Evolutionary conservation across 2,888 invertebrate genomes (phyloP).

Genomic region (Aproaerema taeniolella): DNA sequence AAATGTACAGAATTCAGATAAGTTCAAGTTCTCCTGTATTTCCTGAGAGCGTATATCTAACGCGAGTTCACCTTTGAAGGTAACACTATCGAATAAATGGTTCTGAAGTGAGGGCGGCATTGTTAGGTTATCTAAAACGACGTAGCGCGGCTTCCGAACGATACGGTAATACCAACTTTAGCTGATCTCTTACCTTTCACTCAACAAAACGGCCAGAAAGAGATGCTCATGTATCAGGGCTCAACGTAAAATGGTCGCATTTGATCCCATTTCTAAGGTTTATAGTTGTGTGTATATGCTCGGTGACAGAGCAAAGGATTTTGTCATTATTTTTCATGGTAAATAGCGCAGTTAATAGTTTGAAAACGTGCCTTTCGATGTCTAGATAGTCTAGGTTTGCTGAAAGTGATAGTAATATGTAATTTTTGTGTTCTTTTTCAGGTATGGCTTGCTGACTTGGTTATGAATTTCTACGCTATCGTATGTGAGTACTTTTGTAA

Average conservation of each 20-base stretch:
- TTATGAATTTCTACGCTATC: no score
- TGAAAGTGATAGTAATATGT: no score
- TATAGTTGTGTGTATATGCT: slow-evolving; percentile 12
- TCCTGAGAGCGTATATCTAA: slow-evolving; percentile 11
- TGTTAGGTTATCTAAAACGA: slow-evolving; percentile 61
- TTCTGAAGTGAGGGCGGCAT: slow-evolving; percentile 53
- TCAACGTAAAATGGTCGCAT: slow-evolving; percentile 30
- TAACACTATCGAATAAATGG: slow-evolving; percentile 54
- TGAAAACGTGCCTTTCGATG: no score
- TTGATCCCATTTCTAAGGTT: slow-evolving; percentile 16
- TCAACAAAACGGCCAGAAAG: slow-evolving; percentile 12
- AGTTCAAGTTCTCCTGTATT: slow-evolving; percentile 7
- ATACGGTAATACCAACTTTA: slow-evolving; percentile 34
- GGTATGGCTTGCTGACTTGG: no score
- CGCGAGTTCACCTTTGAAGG: slow-evolving; percentile 22
- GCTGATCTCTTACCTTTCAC: slow-evolving; percentile 7
- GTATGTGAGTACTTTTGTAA: no score
- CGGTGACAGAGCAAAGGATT: slow-evolving; percentile 6
- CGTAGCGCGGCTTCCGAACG: slow-evolving; percentile 30
- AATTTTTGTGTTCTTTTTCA: no score
- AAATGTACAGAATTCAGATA: slow-evolving; percentile 6
- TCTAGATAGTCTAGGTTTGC: no score
- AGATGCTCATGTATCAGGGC: no score
- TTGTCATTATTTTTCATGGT: slow-evolving; percentile 7
- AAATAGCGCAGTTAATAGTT: no score